Evolutionary conservation across 2,888 invertebrate species (phyloP).

Genomic region (Catocala fraxini): DNA sequence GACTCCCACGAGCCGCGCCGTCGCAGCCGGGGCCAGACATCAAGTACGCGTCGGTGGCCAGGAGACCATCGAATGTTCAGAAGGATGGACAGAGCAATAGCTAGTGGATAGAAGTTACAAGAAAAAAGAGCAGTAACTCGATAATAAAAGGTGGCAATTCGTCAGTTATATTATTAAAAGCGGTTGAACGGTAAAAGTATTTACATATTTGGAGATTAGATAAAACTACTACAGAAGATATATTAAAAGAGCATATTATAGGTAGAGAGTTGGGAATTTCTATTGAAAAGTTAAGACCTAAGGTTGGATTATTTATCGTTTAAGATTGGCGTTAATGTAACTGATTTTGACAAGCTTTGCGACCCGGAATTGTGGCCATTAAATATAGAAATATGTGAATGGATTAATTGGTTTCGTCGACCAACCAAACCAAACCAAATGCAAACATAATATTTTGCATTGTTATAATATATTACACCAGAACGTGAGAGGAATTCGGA

Average conservation of each 20-base stretch:
- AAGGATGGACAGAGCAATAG: background rate
- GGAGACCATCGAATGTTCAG: background rate
- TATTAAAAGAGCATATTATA: slow-evolving; percentile 12
- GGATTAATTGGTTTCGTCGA: slow-evolving; percentile 21
- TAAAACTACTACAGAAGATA: slow-evolving; percentile 11
- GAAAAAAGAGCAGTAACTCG: slow-evolving; percentile 9
- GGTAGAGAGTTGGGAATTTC: slow-evolving; percentile 3
- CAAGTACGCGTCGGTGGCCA: too few relatives aligned
- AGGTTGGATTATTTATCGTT: slow-evolving; percentile 18
- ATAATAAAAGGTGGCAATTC: slow-evolving; percentile 17
- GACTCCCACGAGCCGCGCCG: too few relatives aligned
- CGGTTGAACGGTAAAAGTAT: slow-evolving; percentile 18
- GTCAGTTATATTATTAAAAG: slow-evolving; percentile 12
- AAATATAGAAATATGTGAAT: slow-evolving; percentile 13
- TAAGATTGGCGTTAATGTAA: slow-evolving; percentile 15
- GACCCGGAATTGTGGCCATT: slow-evolving; percentile 8
- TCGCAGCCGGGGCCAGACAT: too few relatives aligned
- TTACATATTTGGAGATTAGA: slow-evolving; percentile 22
- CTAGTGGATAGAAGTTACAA: slow-evolving; percentile 10
- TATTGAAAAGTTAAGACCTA: slow-evolving; percentile 15
- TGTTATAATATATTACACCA: background rate
- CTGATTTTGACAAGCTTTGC: slow-evolving; percentile 7
- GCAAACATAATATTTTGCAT: background rate
- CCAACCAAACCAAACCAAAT: slow-evolving; percentile 6
- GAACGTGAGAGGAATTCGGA: background rate